Percentiles rank a stretch among this genome's conserved stretches.
Conservation (phyloP, 2,113 vertebrate species). For the Beaufortia kweichowensis region DNA sequence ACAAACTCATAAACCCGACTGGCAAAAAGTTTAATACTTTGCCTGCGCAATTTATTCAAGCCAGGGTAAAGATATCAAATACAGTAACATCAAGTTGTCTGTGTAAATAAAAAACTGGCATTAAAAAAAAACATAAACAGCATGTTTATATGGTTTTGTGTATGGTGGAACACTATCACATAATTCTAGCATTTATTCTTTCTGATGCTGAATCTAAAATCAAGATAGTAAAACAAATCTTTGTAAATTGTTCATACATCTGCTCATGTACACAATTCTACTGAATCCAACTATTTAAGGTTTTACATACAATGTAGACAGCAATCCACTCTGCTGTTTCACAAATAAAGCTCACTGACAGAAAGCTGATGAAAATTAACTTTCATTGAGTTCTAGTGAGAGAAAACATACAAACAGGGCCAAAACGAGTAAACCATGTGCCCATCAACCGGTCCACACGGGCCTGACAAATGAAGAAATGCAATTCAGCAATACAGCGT, state of each 20-base stretch:
- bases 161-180: too few species aligned
- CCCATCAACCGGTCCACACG: slow-evolving; percentile 17
- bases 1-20: too few species aligned
- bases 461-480: slow-evolving; percentile 49
- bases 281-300: too few species aligned
- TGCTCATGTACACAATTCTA: background rate
- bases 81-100: too few species aligned
- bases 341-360: background rate
- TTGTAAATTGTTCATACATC: background rate
- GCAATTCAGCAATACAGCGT: slow-evolving; percentile 48
- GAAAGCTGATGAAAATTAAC: background rate
- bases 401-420: slow-evolving; percentile 15
- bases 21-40: too few species aligned
- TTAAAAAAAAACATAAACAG: too few species aligned
- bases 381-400: background rate
- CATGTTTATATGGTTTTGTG: too few species aligned
- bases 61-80: too few species aligned
- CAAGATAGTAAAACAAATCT: background rate
- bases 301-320: background rate
- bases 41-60: too few species aligned
- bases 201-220: too few species aligned
- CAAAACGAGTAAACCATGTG: slow-evolving; percentile 4
- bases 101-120: too few species aligned
- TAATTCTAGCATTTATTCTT: too few species aligned
- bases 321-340: background rate